Base-by-base conservation (phyloP, 2,888 invertebrate genomes). In the Idaea biselata region DNA sequence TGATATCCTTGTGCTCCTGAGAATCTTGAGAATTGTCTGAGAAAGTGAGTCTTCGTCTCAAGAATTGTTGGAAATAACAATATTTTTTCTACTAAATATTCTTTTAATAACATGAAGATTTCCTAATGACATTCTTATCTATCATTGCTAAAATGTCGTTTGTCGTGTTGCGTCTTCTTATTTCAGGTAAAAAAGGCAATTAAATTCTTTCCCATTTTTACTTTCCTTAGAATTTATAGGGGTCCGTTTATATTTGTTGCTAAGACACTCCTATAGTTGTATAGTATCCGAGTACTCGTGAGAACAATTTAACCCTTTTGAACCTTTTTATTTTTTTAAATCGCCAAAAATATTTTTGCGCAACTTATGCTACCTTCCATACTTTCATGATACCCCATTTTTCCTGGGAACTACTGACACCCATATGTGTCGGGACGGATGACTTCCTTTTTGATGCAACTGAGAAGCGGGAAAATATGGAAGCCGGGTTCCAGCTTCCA, bases 1-100 rank as follows among this genome's bases (percentile, higher is more conserved):
- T 63, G 60, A 32, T 58, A n/a, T 32, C 66, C 63, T 58, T 57
- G 60, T 64, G 14, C 31, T 55, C 62, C 55, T 65, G 65, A 60
- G 64, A 69, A 67, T 67, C 59, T 3, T 64, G 61, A 61, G 61
- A 69, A 60, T 58, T 62, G 25, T 62, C 62, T 66, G 64, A 65
- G 61, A 60, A 56, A 56, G 17, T 14, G 18, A 56, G 25, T 3
- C 25, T n/a, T n/a, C n/a, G n/a, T n/a, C n/a, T n/a, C n/a, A n/a
- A n/a, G n/a, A n/a, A n/a, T n/a, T n/a, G n/a, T n/a, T n/a, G n/a
- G n/a, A n/a, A n/a, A n/a, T n/a, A n/a, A n/a, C n/a, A n/a, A n/a
- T n/a, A n/a, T n/a, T n/a, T n/a, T n/a, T n/a, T n/a, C n/a, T n/a
- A n/a, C n/a, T n/a, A n/a, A n/a, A n/a, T n/a, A n/a, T n/a, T n/a